Conservation (phyloP, 2,888 invertebrate species). For the Campopleginae sp. region DNA sequence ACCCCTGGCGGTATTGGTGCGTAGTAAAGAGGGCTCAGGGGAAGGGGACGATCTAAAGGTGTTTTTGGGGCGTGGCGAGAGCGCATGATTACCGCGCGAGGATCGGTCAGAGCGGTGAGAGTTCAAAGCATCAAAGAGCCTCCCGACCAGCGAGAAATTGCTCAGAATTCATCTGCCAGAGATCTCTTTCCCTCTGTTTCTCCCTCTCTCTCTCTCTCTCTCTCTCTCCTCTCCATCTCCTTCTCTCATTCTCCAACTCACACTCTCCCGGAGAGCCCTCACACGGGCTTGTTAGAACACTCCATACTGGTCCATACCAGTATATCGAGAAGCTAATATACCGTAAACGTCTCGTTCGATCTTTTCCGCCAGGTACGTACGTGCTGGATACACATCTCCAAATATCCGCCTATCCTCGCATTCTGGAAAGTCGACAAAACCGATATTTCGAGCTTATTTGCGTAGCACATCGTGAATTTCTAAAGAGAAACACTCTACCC, state of each 20-base stretch:
- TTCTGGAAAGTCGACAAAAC: not conserved
- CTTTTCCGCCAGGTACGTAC: conserved; percentile 55
- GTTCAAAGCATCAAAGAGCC: conserved; percentile 84
- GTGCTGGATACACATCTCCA: conserved; percentile 23
- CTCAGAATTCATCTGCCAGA: conserved; percentile 81
- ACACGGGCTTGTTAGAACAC: conserved; percentile 66
- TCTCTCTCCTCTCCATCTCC: conserved; percentile 11
- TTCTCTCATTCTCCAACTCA: conserved; percentile 16
- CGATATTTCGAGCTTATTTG: not conserved
- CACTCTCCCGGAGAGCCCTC: conserved; percentile 25
- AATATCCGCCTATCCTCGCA: not conserved
- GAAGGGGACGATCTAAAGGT: conserved; percentile 76
- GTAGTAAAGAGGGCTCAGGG: conserved; percentile 23
- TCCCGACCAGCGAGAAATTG: conserved; percentile 82
- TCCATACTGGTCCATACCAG: conserved; percentile 62
- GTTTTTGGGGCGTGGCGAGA: conserved; percentile 84
- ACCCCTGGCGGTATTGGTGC: conserved; percentile 39
- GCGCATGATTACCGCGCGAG: conserved; percentile 83
- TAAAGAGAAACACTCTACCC: not conserved
- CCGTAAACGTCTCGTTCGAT: conserved; percentile 69
- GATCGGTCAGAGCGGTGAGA: conserved; percentile 84
- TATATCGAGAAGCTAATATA: conserved; percentile 68
- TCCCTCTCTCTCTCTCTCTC: conserved; percentile 13
- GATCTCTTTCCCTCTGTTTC: conserved; percentile 29
- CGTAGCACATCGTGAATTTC: not conserved